A percentile compares a stretch with the other conserved stretches of the same genome.
Conservation (phyloP, 2,888 invertebrate genomes). For the Monoplex corrugatus region DNA sequence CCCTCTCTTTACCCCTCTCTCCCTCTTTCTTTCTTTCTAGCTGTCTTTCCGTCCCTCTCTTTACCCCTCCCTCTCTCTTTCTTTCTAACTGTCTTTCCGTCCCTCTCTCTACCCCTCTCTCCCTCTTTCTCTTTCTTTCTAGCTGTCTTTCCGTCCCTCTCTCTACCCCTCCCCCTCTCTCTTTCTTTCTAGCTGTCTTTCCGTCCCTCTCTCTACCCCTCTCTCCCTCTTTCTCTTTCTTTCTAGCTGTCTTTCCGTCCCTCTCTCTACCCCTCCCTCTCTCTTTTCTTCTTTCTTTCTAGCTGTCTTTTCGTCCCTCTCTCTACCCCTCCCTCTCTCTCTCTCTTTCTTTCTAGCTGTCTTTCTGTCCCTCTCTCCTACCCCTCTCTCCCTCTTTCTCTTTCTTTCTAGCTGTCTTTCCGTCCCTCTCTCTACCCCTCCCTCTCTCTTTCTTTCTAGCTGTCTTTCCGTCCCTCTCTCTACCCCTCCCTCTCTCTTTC, state of each 20-base stretch:
- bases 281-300: too few species aligned
- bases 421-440: neutral
- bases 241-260: neutral
- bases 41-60: too few species aligned
- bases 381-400: constrained; percentile 22
- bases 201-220: neutral
- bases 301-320: neutral
- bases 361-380: neutral
- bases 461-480: too few species aligned
- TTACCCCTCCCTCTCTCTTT: neutral
- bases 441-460: neutral
- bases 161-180: neutral
- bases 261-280: neutral
- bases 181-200: too few species aligned
- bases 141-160: neutral
- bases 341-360: neutral
- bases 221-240: neutral
- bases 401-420: neutral
- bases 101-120: neutral
- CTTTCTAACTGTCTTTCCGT: neutral
- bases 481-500: too few species aligned
- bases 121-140: neutral
- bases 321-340: neutral
- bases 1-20: neutral
- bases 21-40: too few species aligned